phyloP scores from a whole-genome alignment of 1,140 invertebrate genomes.

The Eueides isabella region DNA sequence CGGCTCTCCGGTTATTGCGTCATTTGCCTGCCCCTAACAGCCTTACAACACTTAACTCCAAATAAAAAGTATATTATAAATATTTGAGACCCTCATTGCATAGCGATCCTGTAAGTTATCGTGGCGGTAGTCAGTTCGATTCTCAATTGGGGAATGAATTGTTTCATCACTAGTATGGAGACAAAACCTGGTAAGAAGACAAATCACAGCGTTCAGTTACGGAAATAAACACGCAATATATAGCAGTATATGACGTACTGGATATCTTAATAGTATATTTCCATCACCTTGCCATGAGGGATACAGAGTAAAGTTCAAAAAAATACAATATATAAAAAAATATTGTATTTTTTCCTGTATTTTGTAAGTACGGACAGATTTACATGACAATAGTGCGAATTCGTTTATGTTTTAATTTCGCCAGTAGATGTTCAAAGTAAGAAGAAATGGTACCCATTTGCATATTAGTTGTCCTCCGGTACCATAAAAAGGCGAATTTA shows the following conservation, averaged over 20 bases:
- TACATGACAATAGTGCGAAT: slow-evolving; percentile 70
- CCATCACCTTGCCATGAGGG: neutral
- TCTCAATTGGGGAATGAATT: neutral
- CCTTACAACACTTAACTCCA: slow-evolving; percentile 73
- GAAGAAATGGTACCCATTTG: slow-evolving; percentile 61
- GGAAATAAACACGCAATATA: neutral
- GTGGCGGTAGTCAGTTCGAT: neutral
- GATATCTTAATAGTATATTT: neutral
- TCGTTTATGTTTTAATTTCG: slow-evolving; percentile 72
- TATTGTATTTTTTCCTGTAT: neutral
- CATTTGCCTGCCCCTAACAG: slow-evolving; percentile 73
- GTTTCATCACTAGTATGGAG: no score
- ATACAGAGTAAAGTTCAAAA: neutral
- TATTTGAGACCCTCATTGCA: neutral
- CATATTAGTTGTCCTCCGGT: slow-evolving; percentile 58
- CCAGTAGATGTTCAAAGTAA: slow-evolving; percentile 66
- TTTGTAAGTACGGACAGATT: slow-evolving; percentile 44
- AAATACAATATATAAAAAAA: no score
- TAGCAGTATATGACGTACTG: neutral
- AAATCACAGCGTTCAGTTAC: no score
- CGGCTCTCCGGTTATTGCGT: slow-evolving; percentile 62
- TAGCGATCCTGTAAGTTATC: neutral
- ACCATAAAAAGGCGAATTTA: slow-evolving; percentile 58
- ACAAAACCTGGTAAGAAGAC: no score
- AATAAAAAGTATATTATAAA: slow-evolving; percentile 78